Evolutionary conservation across 2,113 vertebrate species (phyloP).

Genomic region (Monopterus albus): DNA sequence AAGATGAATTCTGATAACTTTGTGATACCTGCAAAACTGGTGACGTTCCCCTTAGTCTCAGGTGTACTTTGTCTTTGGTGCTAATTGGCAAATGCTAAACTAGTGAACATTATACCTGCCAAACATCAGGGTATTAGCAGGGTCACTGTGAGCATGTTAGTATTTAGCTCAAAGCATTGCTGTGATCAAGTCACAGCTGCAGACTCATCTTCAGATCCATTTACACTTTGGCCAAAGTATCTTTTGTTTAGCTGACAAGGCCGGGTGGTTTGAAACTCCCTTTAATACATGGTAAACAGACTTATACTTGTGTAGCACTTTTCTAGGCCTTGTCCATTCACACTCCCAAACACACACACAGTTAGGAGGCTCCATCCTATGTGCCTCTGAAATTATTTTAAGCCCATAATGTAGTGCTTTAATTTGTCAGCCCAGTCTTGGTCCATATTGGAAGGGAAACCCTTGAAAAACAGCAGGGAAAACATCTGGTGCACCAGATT

Average conservation of each 20-base stretch:
- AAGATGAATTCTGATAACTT: too few relatives aligned
- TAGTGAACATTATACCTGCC: too few relatives aligned
- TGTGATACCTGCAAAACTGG: not conserved
- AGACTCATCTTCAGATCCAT: too few relatives aligned
- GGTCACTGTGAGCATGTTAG: too few relatives aligned
- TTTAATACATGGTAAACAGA: too few relatives aligned
- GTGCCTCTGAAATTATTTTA: not conserved
- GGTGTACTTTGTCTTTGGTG: not conserved
- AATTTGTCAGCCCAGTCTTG: not conserved
- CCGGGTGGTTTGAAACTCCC: not conserved
- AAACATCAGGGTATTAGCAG: too few relatives aligned
- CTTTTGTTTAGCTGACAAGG: not conserved
- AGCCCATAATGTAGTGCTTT: not conserved
- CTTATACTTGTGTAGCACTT: too few relatives aligned
- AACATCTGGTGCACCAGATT: not conserved
- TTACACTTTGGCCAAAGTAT: too few relatives aligned
- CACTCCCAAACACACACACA: too few relatives aligned
- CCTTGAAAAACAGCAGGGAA: not conserved
- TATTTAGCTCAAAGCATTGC: too few relatives aligned
- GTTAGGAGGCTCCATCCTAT: too few relatives aligned
- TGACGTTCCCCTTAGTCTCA: not conserved
- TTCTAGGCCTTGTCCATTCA: too few relatives aligned
- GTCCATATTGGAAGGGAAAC: not conserved
- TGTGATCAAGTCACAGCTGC: not conserved
- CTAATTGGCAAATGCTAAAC: not conserved